Evolutionary conservation across 2,797 vertebrate species (phyloP).

Genomic region (Lepilemur septentrionalis): DNA sequence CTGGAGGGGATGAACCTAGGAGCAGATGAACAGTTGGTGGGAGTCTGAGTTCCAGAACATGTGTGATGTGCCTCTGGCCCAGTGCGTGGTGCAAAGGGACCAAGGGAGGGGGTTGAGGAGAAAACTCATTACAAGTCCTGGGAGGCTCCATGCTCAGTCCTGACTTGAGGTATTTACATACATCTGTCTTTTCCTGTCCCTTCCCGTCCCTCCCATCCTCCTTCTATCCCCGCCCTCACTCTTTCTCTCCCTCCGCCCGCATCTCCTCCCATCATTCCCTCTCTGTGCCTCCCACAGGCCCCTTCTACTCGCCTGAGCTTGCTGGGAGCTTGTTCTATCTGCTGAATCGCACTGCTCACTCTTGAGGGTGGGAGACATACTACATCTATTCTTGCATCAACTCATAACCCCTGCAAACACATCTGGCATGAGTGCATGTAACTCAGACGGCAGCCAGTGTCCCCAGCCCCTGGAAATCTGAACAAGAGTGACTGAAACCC

Average conservation of each 20-base stretch:
- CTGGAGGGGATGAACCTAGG: not conserved
- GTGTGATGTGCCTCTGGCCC: rapidly evolving
- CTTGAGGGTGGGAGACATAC: not conserved
- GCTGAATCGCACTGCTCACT: not conserved
- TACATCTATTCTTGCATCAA: not conserved
- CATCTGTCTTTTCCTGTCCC: too few species aligned
- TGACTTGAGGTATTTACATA: not conserved
- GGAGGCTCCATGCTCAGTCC: not conserved
- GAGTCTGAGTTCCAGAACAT: not conserved
- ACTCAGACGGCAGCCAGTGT: not conserved
- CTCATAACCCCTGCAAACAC: rapidly evolving
- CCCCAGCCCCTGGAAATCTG: not conserved
- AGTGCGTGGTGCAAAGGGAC: rapidly evolving
- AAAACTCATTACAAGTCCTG: not conserved
- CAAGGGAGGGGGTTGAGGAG: not conserved
- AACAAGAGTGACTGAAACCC: not conserved
- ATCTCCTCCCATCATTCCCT: not conserved
- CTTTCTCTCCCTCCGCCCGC: too few species aligned
- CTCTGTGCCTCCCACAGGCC: rapidly evolving
- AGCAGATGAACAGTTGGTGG: not conserved
- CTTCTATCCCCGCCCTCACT: rapidly evolving
- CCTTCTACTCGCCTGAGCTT: not conserved
- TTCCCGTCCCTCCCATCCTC: not conserved
- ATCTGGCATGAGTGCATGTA: not conserved
- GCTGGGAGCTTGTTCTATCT: not conserved